Percentiles rank a stretch among this genome's conserved stretches.
These are phyloP conservation scores for Leptinotarsa texana DNA, from an alignment of 1,140 invertebrate genomes.

Conservation along the genomic window DNA sequence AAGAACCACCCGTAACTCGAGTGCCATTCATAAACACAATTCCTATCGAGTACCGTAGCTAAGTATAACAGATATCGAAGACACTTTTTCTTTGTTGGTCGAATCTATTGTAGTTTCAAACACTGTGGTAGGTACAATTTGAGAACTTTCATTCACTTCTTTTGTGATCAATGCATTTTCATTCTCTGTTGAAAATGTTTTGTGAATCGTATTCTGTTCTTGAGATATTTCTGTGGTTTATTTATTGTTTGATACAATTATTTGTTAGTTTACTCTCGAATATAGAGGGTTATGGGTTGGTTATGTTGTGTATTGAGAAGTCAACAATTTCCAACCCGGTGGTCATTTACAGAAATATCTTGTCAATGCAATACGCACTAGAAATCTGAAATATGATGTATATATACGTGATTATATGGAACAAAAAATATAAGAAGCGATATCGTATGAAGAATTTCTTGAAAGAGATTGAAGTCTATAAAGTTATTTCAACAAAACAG, in stretches of 20 bases:
- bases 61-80: constrained; percentile 37
- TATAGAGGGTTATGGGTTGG: background rate
- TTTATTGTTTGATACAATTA: constrained; percentile 16
- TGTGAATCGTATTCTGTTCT: constrained; percentile 11
- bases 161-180: constrained; percentile 35
- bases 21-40: constrained; percentile 37
- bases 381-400: too few species aligned
- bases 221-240: constrained; percentile 14
- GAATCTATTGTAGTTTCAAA: constrained; percentile 34
- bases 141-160: constrained; percentile 34
- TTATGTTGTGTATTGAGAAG: background rate
- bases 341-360: too few species aligned
- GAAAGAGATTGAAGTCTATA: too few species aligned
- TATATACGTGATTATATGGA: too few species aligned
- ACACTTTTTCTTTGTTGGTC: constrained; percentile 34
- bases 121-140: constrained; percentile 44
- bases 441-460: too few species aligned
- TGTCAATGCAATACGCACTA: too few species aligned
- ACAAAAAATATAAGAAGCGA: too few species aligned
- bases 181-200: constrained; percentile 9
- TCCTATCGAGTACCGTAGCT: constrained; percentile 39
- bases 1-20: constrained; percentile 42
- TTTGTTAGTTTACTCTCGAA: constrained; percentile 20
- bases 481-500: too few species aligned
- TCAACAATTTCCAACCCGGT: too few species aligned